Conservation (phyloP, 2,797 vertebrate species). For the Todus mexicanus region DNA sequence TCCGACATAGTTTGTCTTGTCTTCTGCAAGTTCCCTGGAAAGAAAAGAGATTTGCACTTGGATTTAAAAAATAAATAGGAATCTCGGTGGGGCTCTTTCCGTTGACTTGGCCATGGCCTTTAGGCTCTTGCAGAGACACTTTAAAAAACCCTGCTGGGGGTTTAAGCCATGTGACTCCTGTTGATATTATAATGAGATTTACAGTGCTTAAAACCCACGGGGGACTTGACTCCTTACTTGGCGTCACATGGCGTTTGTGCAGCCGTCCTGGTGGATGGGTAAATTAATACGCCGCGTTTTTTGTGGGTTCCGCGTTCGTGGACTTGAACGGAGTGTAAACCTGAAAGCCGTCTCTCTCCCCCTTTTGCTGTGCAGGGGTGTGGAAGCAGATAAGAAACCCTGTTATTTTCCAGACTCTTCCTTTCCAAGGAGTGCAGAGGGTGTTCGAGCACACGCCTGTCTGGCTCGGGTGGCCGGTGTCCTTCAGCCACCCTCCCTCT, state of each 20-base stretch:
- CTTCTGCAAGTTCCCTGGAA: constrained; percentile 42
- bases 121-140: constrained; percentile 43
- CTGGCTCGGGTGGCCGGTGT: neutral
- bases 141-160: constrained; percentile 48
- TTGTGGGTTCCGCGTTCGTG: neutral
- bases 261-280: neutral
- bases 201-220: constrained; percentile 30
- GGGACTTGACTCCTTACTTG: constrained; percentile 25
- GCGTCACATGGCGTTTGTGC: neutral
- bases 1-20: constrained; percentile 42
- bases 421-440: neutral
- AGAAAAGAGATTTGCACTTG: constrained; percentile 46
- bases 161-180: constrained; percentile 50
- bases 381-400: constrained; percentile 5
- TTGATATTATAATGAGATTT: constrained; percentile 51
- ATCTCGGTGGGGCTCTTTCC: constrained; percentile 44
- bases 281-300: neutral
- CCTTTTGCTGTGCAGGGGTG: neutral
- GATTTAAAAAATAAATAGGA: constrained; percentile 56
- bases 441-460: neutral
- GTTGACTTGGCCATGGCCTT: constrained; percentile 53
- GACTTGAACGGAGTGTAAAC: neutral
- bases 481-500: neutral
- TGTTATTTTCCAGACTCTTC: neutral
- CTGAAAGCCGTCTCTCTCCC: neutral